Evolutionary conservation across 2,797 vertebrate genomes (phyloP).

Genomic region (Megaceryle alcyon): DNA sequence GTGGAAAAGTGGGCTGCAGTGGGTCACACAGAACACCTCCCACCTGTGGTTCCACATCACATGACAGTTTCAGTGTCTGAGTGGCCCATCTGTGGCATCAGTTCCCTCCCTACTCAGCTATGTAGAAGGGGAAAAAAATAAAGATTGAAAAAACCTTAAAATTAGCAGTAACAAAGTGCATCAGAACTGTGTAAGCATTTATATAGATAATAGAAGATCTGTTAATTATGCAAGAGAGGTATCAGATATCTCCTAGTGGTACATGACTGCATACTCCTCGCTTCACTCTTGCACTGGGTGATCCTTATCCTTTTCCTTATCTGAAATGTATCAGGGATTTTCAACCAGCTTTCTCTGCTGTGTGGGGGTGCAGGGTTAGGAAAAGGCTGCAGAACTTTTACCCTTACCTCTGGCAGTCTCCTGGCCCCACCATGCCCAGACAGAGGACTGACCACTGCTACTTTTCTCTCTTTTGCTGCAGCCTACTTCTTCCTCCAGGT

Average conservation of each 20-base stretch:
- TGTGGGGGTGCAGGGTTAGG: not conserved
- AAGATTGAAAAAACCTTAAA: not conserved
- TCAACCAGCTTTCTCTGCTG: not conserved
- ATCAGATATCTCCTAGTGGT: not conserved
- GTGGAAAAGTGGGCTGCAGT: not conserved
- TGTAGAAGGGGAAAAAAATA: not conserved
- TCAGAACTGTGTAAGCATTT: not conserved
- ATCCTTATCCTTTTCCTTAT: not conserved
- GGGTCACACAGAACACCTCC: not conserved
- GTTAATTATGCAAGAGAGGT: not conserved
- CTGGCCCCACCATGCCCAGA: not conserved
- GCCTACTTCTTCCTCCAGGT: conserved; percentile 89
- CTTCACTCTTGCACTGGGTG: not conserved
- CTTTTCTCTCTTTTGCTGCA: conserved; percentile 48
- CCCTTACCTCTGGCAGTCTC: not conserved
- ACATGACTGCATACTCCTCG: rapidly evolving
- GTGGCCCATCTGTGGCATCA: not conserved
- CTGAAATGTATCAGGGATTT: not conserved
- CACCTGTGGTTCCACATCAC: not conserved
- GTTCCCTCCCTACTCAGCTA: not conserved
- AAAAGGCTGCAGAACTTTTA: not conserved
- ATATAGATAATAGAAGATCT: not conserved
- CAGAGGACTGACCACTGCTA: not conserved
- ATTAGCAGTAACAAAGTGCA: not conserved
- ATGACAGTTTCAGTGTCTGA: not conserved